Conservation (phyloP, 2,797 vertebrate genomes). For the Brachyrhaphis roseni region DNA sequence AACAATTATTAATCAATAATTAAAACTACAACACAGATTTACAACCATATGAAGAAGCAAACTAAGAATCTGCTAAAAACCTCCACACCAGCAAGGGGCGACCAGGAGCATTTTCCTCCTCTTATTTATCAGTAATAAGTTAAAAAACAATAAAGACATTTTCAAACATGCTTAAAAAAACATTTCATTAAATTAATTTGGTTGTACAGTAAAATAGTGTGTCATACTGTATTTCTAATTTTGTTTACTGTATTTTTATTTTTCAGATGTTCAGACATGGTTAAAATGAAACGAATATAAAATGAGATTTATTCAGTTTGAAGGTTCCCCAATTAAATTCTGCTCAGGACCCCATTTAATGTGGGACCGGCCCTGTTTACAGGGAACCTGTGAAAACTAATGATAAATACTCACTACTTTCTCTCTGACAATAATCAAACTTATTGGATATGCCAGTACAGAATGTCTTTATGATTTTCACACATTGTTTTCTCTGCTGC, state of each 20-base stretch:
- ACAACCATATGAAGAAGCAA: no score
- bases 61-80: background rate
- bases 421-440: background rate
- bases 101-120: background rate
- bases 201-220: no score
- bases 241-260: background rate
- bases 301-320: no score
- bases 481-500: constrained; percentile 26
- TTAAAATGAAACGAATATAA: background rate
- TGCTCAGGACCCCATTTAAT: background rate
- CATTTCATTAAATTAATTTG: no score
- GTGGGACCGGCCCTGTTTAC: background rate
- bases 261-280: background rate
- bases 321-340: background rate
- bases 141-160: background rate
- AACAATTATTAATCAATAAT: no score
- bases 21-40: no score
- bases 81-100: background rate
- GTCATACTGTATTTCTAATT: background rate
- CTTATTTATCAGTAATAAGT: background rate
- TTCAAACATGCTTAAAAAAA: background rate
- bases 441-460: background rate
- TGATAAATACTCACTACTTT: background rate
- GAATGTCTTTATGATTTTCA: constrained; percentile 25
- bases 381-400: background rate